Percentiles rank a stretch among this genome's conserved stretches.
phyloP scores from a whole-genome alignment of 23 tunicate genomes.

The Corella eumyota region DNA sequence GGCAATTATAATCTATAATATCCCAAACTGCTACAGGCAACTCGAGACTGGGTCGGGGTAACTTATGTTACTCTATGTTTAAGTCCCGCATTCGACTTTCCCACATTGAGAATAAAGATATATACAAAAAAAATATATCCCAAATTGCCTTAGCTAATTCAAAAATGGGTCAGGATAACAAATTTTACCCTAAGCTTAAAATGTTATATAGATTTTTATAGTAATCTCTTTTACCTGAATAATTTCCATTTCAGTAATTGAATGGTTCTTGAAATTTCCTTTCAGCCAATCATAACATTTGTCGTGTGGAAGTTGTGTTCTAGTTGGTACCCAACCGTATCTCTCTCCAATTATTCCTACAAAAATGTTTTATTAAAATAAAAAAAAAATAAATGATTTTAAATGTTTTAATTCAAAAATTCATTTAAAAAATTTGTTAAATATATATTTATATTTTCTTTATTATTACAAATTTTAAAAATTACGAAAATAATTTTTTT shows the following conservation, averaged over 20 bases:
- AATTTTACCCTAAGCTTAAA: too few relatives aligned
- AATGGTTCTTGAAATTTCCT: constrained; percentile 9
- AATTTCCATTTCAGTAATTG: constrained; percentile 51
- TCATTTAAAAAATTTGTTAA: background rate
- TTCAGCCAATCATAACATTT: constrained; percentile 13
- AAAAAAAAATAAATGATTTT: background rate
- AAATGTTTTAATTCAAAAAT: background rate
- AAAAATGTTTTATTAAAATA: background rate
- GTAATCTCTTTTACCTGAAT: background rate
- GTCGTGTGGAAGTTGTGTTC: constrained; percentile 9
- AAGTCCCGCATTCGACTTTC: too few relatives aligned
- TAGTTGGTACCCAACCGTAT: constrained; percentile 46
- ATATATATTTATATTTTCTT: background rate
- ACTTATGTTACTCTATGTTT: too few relatives aligned
- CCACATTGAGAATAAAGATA: too few relatives aligned
- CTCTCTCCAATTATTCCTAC: constrained; percentile 44
- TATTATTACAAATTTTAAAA: background rate
- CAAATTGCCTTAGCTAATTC: too few relatives aligned
- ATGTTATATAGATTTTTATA: too few relatives aligned
- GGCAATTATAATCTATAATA: too few relatives aligned
- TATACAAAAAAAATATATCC: too few relatives aligned
- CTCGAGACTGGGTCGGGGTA: too few relatives aligned
- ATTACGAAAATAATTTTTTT: background rate
- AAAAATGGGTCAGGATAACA: too few relatives aligned
- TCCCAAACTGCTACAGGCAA: too few relatives aligned